A percentile compares a stretch with the other conserved stretches of the same genome.
These are phyloP conservation scores for Heliornis fulica DNA, from an alignment of 2,113 vertebrate species.

Conservation along the genomic window DNA sequence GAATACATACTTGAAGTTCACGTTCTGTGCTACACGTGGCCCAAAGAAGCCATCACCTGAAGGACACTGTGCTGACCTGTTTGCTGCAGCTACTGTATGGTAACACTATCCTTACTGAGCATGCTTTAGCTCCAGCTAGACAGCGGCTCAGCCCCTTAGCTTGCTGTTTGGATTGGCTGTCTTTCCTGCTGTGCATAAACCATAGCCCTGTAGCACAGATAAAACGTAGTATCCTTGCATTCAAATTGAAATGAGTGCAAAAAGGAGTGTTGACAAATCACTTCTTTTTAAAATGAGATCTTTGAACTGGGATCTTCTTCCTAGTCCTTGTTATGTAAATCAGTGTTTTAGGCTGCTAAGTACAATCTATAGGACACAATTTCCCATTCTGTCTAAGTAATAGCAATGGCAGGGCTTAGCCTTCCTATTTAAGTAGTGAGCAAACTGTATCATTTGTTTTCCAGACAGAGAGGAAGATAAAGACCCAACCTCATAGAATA, in stretches of 20 bases:
- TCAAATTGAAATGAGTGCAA: conserved; percentile 17
- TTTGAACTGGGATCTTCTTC: not conserved
- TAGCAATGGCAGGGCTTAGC: not conserved
- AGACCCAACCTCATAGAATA: not conserved
- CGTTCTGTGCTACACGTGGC: not conserved
- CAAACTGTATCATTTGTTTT: not conserved
- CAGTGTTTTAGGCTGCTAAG: not conserved
- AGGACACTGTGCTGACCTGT: not conserved
- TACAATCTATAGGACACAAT: not conserved
- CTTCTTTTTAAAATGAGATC: conserved; percentile 6
- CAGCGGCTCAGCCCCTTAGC: conserved; percentile 47
- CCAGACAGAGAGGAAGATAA: not conserved
- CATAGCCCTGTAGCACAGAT: conserved; percentile 25
- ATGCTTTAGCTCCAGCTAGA: not conserved
- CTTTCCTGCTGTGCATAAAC: conserved; percentile 53
- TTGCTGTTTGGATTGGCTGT: conserved; percentile 43
- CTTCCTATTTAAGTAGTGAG: not conserved
- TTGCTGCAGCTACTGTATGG: conserved; percentile 28
- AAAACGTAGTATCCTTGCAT: conserved; percentile 10
- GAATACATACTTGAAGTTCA: not conserved
- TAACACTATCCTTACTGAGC: conserved; percentile 1
- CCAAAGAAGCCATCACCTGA: not conserved
- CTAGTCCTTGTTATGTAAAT: not conserved
- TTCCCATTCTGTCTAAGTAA: not conserved
- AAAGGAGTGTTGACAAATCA: conserved; percentile 39